A percentile compares a stretch with the other conserved stretches of the same genome.
Evolutionary conservation across 2,797 vertebrate species (phyloP).

Genomic region (Acanthiza pusilla): DNA sequence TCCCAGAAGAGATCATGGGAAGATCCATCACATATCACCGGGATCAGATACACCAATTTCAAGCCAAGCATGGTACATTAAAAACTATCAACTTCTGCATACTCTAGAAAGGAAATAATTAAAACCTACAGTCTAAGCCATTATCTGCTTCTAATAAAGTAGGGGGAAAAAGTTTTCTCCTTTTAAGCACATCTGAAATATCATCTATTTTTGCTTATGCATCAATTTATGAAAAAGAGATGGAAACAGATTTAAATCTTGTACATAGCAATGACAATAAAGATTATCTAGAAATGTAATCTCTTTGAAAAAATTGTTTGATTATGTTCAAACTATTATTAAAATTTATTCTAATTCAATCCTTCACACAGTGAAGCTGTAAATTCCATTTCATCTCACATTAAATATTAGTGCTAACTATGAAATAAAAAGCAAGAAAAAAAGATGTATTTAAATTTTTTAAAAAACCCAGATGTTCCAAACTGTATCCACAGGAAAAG

Average conservation of each 20-base stretch:
- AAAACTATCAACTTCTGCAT: not conserved
- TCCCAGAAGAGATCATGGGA: not conserved
- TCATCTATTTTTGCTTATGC: not conserved
- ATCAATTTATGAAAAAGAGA: not conserved
- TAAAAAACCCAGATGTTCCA: not conserved
- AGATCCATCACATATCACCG: not conserved
- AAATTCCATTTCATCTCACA: not conserved
- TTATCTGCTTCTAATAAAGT: not conserved
- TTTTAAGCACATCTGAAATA: not conserved
- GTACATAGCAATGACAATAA: not conserved
- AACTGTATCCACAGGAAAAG: not conserved
- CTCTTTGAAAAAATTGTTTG: not conserved
- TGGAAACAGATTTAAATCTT: not conserved
- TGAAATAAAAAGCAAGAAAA: not conserved
- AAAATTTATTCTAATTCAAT: not conserved
- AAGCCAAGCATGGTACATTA: not conserved
- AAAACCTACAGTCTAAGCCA: not conserved
- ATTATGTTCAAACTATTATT: not conserved
- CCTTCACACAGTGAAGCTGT: not conserved
- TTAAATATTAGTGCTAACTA: not conserved
- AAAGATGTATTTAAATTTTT: not conserved
- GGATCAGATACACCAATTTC: not conserved
- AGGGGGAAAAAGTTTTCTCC: not conserved
- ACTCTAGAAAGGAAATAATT: not conserved
- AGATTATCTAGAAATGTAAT: constrained; percentile 8